Conservation (phyloP, 2,797 vertebrate genomes). For the Paramormyrops hopkinsi region DNA sequence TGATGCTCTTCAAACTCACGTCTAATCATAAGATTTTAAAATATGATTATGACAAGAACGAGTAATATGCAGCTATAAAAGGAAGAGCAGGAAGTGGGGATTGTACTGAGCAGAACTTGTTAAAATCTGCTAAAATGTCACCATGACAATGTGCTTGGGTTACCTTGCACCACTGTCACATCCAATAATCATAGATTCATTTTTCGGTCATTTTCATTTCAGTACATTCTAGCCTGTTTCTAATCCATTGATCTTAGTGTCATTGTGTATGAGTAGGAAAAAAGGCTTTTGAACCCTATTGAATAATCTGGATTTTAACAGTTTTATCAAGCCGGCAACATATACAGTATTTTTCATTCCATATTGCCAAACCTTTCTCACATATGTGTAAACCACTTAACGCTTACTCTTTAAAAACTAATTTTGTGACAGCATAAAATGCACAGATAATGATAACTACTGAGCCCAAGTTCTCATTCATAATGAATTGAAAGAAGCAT, state of each 20-base stretch:
- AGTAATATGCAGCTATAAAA: background rate
- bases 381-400: background rate
- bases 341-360: background rate
- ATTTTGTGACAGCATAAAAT: background rate
- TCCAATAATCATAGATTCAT: background rate
- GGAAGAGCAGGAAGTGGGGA: background rate
- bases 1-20: background rate
- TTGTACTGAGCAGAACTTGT: background rate
- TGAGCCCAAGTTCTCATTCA: background rate
- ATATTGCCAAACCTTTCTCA: background rate
- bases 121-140: background rate
- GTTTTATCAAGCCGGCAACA: background rate
- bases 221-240: background rate
- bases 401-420: background rate
- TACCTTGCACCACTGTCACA: background rate
- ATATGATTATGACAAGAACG: background rate
- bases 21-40: background rate
- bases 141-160: background rate
- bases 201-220: background rate
- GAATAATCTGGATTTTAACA: background rate
- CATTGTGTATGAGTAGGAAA: background rate
- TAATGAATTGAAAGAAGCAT: background rate
- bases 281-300: background rate
- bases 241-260: background rate
- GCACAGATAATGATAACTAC: background rate